These are phyloP conservation scores for Anthopleura sola DNA, from an alignment of 64 coral and sea anemone species.

Conservation along the genomic window DNA sequence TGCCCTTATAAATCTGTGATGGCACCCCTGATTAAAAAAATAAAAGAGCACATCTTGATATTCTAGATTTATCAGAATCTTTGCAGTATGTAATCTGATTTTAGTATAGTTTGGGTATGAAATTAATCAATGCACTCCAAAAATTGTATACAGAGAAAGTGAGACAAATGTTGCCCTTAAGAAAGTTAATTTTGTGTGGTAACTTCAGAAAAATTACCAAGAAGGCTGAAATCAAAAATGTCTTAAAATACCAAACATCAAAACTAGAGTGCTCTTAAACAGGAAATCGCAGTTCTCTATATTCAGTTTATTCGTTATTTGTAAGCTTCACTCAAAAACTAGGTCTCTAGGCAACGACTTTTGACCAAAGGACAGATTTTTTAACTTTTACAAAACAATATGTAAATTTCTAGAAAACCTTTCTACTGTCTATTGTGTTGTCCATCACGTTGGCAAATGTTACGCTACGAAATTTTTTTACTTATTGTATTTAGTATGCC, in stretches of 20 bases:
- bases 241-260: neutral
- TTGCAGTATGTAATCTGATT: too few relatives aligned
- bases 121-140: neutral
- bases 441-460: neutral
- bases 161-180: neutral
- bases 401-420: neutral
- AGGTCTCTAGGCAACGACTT: constrained; percentile 3
- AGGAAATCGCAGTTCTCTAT: neutral
- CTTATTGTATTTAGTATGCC: neutral
- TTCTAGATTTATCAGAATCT: too few relatives aligned
- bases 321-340: neutral
- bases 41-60: neutral
- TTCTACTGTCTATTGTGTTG: neutral
- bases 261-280: neutral
- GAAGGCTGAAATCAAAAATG: neutral
- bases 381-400: neutral
- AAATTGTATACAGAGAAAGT: neutral
- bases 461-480: neutral
- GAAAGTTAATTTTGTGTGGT: neutral
- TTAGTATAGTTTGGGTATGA: neutral
- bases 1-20: neutral
- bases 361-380: neutral
- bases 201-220: neutral
- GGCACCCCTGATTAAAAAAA: neutral
- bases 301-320: neutral